Conservation (phyloP, 2,797 vertebrate genomes). For the Carduelis carduelis region DNA sequence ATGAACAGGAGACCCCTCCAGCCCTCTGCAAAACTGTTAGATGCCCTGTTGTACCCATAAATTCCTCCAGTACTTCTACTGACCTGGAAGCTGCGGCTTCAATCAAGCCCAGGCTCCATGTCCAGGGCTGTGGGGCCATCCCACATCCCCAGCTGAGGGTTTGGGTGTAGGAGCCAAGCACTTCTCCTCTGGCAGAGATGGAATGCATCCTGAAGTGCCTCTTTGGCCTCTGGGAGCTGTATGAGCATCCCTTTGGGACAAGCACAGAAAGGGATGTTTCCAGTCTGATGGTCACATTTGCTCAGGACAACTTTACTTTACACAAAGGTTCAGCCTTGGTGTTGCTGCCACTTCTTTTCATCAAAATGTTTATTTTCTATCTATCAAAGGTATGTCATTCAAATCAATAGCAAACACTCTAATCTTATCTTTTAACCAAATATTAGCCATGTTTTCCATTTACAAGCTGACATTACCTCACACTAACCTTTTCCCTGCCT, state of each 20-base stretch:
- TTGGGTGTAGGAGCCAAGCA: not conserved
- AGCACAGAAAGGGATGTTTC: not conserved
- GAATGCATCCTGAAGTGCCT: not conserved
- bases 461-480: not conserved
- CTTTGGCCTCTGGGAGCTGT: fast-evolving
- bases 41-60: fast-evolving
- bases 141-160: not conserved
- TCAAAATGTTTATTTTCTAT: not conserved
- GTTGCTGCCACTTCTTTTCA: not conserved
- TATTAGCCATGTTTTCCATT: not conserved
- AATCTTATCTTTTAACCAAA: conserved; percentile 12
- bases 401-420: not conserved
- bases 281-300: not conserved
- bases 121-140: not conserved
- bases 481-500: not conserved
- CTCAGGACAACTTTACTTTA: not conserved
- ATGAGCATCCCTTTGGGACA: not conserved
- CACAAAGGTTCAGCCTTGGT: not conserved
- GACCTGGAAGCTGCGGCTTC: not conserved
- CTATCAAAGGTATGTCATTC: not conserved
- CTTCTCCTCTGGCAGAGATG: fast-evolving
- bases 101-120: fast-evolving
- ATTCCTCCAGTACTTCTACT: not conserved
- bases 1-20: not conserved
- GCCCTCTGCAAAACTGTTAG: not conserved